These are phyloP conservation scores for Scophthalmus maximus DNA, from an alignment of 2,113 vertebrate genomes.

Conservation along the genomic window DNA sequence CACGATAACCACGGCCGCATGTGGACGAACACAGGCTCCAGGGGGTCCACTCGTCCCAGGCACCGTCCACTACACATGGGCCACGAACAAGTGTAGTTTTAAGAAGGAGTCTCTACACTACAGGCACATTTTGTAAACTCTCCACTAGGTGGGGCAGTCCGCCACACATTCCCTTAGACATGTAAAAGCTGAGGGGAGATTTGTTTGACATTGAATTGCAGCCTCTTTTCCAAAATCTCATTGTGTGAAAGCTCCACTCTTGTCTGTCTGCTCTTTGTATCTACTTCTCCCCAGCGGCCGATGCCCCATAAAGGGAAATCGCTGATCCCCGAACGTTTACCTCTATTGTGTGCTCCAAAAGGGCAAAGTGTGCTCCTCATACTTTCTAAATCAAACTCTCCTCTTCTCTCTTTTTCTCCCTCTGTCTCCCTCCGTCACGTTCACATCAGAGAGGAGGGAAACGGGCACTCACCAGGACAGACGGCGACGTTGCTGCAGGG, in stretches of 20 bases:
- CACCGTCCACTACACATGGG: slow-evolving; percentile 88
- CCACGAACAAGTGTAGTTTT: slow-evolving; percentile 12
- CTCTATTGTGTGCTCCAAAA: slow-evolving; percentile 21
- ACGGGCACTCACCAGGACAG: slow-evolving; percentile 88
- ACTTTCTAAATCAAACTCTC: slow-evolving; percentile 2
- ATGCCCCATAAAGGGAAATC: too few relatives aligned
- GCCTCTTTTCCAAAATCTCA: slow-evolving; percentile 16
- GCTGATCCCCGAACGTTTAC: neutral
- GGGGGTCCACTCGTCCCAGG: slow-evolving; percentile 98
- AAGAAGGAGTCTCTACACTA: neutral
- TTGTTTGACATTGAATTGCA: slow-evolving; percentile 13
- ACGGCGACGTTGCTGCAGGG: slow-evolving; percentile 94
- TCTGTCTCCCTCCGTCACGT: neutral
- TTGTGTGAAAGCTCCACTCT: slow-evolving; percentile 13
- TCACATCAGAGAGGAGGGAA: neutral
- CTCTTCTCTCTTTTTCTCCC: neutral
- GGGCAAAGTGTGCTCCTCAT: neutral
- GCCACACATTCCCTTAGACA: neutral
- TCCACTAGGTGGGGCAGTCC: slow-evolving; percentile 55
- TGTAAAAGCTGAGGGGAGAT: neutral
- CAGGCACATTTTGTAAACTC: neutral
- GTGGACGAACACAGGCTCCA: slow-evolving; percentile 99
- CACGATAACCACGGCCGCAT: slow-evolving; percentile 93
- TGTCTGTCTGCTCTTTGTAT: neutral
- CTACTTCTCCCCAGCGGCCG: too few relatives aligned